Percentiles rank a stretch among this genome's conserved stretches.
Evolutionary conservation across 2,113 vertebrate genomes (phyloP).

Genomic region (Mesocricetus auratus): DNA sequence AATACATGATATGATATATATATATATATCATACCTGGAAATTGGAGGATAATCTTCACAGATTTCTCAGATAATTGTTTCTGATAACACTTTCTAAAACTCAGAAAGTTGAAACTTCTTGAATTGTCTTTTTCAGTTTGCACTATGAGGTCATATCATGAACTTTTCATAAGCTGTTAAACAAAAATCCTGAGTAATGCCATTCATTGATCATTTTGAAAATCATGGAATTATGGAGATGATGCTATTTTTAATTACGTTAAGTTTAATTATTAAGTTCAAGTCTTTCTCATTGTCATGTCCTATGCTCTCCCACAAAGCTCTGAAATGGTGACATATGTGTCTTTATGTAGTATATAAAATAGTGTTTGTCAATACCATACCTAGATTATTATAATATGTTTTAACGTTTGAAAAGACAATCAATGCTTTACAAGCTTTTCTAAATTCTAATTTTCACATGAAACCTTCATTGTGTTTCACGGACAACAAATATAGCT

Average conservation of each 20-base stretch:
- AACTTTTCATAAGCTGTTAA: background rate
- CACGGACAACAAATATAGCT: background rate
- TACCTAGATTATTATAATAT: background rate
- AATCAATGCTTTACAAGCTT: background rate
- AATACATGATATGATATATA: background rate
- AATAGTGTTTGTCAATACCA: background rate
- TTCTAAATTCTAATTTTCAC: constrained; percentile 46
- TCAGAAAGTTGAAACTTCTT: background rate
- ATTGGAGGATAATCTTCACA: background rate
- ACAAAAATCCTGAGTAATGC: background rate
- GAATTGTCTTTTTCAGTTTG: background rate
- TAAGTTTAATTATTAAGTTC: background rate
- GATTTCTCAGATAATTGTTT: background rate
- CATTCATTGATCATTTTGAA: background rate
- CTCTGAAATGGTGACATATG: background rate
- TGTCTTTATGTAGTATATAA: background rate
- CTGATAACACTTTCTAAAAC: background rate
- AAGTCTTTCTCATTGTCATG: background rate
- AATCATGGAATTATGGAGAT: background rate
- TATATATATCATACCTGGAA: background rate
- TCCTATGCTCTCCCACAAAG: background rate
- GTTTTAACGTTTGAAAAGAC: background rate
- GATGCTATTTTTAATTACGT: background rate
- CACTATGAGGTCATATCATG: background rate
- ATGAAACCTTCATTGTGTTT: constrained; percentile 3